Conservation (phyloP, 2,888 invertebrate genomes). For the Spodoptera picta region DNA sequence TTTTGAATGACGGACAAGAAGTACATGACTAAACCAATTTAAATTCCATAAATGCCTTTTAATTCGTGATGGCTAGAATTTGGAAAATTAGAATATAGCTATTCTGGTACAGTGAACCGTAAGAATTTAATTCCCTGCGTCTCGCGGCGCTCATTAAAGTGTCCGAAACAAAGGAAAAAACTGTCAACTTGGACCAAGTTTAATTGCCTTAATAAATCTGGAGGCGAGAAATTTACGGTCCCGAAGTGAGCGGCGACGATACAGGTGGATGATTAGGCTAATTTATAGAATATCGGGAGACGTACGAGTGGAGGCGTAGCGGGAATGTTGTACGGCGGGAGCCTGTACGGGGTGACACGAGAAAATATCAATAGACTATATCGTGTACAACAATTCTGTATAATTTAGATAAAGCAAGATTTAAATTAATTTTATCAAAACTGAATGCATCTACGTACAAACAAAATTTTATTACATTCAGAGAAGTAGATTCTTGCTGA, state of each 20-base stretch:
- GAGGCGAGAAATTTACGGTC: conserved; percentile 64
- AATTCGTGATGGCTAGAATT: conserved; percentile 23
- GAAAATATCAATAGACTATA: too few species aligned
- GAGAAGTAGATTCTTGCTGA: too few species aligned
- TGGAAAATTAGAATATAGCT: conserved; percentile 25
- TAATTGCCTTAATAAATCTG: conserved; percentile 87
- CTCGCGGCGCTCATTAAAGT: conserved; percentile 80
- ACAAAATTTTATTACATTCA: too few species aligned
- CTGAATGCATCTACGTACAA: too few species aligned
- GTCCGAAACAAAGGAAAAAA: conserved; percentile 83
- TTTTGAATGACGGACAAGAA: neutral
- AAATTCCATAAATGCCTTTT: conserved; percentile 30
- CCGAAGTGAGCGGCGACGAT: conserved; percentile 54
- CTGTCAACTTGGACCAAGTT: conserved; percentile 85
- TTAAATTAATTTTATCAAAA: too few species aligned
- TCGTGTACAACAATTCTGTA: too few species aligned
- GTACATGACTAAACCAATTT: conserved; percentile 2
- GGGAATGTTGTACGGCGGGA: too few species aligned
- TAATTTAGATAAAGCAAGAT: too few species aligned
- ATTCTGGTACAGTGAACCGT: conserved; percentile 35
- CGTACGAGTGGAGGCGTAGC: neutral
- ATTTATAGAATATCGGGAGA: conserved; percentile 38
- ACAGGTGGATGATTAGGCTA: conserved; percentile 45
- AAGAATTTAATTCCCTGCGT: conserved; percentile 68
- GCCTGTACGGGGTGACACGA: too few species aligned